Percentiles rank a stretch among this genome's conserved stretches.
Evolutionary conservation across 2,113 vertebrate species (phyloP).

Genomic region (Dinomys branickii): DNA sequence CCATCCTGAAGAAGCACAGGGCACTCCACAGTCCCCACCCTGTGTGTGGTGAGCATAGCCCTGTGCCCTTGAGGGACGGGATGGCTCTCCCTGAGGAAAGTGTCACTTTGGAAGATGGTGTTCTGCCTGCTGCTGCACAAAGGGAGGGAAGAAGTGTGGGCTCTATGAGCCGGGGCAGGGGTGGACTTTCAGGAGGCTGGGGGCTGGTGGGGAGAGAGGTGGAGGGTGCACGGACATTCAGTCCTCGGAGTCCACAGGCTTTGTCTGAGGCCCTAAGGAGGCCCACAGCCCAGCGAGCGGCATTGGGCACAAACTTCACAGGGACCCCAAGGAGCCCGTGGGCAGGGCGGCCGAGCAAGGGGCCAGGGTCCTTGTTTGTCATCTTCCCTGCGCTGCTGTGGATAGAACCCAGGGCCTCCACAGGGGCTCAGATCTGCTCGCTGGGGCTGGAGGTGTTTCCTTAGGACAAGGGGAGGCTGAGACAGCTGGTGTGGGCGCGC

Average conservation of each 20-base stretch:
- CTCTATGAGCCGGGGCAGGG: background rate
- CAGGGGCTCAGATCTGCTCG: too few relatives aligned
- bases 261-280: background rate
- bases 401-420: background rate
- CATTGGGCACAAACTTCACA: background rate
- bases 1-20: background rate
- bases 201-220: accelerated
- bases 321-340: background rate
- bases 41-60: accelerated
- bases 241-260: too few relatives aligned
- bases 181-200: accelerated
- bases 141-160: background rate
- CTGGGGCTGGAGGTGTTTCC: background rate
- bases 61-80: background rate
- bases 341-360: background rate
- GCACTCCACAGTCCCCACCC: background rate
- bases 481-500: too few relatives aligned
- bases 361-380: background rate
- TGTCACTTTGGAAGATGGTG: background rate
- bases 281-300: background rate
- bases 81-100: background rate
- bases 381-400: background rate
- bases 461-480: background rate
- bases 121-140: background rate
- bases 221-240: too few relatives aligned